Evolutionary conservation across 1,140 invertebrate genomes (phyloP).

Genomic region (Plectrocnemia conspersa): DNA sequence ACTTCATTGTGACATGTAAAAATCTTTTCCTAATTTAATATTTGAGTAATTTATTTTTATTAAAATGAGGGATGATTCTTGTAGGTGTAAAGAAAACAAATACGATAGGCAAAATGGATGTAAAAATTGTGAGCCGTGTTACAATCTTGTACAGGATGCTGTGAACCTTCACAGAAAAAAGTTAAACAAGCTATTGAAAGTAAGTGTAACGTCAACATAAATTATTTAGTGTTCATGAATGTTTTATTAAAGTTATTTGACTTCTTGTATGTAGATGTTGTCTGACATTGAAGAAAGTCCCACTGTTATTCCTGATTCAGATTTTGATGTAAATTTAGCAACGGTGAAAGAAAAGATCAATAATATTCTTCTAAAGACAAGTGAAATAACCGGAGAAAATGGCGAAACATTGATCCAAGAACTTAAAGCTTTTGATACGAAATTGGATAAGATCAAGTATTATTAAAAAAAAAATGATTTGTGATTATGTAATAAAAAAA

Average conservation of each 20-base stretch:
- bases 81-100: slow-evolving; percentile 86
- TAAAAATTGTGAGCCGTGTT: slow-evolving; percentile 87
- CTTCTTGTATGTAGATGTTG: slow-evolving; percentile 31
- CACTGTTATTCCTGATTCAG: slow-evolving; percentile 75
- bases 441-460: slow-evolving; percentile 59
- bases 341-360: slow-evolving; percentile 69
- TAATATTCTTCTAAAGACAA: slow-evolving; percentile 64
- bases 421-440: slow-evolving; percentile 62
- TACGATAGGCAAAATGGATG: slow-evolving; percentile 80
- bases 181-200: slow-evolving; percentile 65
- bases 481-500: no score
- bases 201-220: slow-evolving; percentile 36
- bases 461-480: slow-evolving; percentile 4
- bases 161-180: slow-evolving; percentile 76
- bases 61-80: no score
- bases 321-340: slow-evolving; percentile 73
- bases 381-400: slow-evolving; percentile 52
- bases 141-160: slow-evolving; percentile 86
- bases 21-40: slow-evolving; percentile 1
- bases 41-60: slow-evolving; percentile 1
- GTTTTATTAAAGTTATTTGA: no score
- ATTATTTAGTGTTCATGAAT: no score
- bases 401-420: slow-evolving; percentile 62
- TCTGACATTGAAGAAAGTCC: slow-evolving; percentile 66
- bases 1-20: slow-evolving; percentile 69